phyloP scores from a whole-genome alignment of 2,888 invertebrate species.

The Platycheirus rosarum region DNA sequence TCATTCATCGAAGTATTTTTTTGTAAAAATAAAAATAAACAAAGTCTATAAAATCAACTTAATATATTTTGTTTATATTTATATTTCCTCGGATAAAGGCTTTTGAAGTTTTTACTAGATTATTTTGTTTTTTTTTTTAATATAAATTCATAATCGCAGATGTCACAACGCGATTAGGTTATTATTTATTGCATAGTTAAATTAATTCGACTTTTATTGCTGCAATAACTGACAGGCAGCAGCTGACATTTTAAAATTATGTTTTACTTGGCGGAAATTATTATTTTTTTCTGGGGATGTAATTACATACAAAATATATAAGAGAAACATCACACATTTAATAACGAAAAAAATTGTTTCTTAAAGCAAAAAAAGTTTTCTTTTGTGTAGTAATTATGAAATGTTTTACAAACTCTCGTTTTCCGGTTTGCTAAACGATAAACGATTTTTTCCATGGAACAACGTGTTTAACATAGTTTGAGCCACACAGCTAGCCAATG shows the following conservation, averaged over 20 bases:
- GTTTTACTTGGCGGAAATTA: conserved; percentile 23
- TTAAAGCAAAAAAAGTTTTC: too few relatives aligned
- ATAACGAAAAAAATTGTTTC: too few relatives aligned
- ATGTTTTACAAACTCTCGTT: too few relatives aligned
- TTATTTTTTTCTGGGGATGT: not conserved
- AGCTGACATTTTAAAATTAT: conserved; percentile 63
- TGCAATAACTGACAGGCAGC: conserved; percentile 66
- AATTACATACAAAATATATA: too few relatives aligned
- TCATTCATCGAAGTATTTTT: not conserved
- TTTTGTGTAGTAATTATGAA: too few relatives aligned
- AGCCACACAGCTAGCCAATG: too few relatives aligned
- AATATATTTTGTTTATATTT: conserved; percentile 14
- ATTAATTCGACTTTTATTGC: conserved; percentile 66
- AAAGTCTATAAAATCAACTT: not conserved
- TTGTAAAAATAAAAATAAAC: not conserved
- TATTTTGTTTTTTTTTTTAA: not conserved
- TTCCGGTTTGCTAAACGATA: too few relatives aligned
- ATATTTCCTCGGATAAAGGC: conserved; percentile 1
- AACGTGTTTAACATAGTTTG: too few relatives aligned
- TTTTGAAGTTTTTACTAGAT: conserved; percentile 19
- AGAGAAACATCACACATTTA: too few relatives aligned
- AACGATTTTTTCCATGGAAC: too few relatives aligned
- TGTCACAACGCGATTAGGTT: conserved; percentile 66
- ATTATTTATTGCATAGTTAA: conserved; percentile 63
- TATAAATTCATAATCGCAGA: conserved; percentile 41